Evolutionary conservation across 2,113 vertebrate genomes (phyloP).

Genomic region (Aspiorhynchus laticeps): DNA sequence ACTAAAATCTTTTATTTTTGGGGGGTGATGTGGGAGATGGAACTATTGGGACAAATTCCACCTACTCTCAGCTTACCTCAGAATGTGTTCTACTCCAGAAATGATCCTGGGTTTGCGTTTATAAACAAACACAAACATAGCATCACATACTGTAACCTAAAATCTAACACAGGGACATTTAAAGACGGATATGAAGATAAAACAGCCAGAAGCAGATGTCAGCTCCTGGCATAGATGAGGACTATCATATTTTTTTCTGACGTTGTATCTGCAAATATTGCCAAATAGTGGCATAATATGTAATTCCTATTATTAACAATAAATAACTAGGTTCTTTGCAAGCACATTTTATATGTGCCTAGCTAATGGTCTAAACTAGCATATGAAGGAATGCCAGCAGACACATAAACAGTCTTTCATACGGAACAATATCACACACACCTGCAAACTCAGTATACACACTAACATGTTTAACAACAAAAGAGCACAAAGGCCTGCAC

Average conservation of each 20-base stretch:
- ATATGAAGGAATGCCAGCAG: not conserved
- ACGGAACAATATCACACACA: not conserved
- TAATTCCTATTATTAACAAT: not conserved
- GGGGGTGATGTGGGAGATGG: not conserved
- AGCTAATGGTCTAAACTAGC: not conserved
- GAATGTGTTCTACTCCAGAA: slow-evolving; percentile 82
- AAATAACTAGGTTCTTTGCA: not conserved
- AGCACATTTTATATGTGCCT: too few species aligned
- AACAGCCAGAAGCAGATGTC: not conserved
- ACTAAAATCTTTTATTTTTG: not conserved
- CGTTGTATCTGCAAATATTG: not conserved
- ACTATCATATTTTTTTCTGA: not conserved
- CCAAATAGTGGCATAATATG: not conserved
- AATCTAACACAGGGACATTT: slow-evolving; percentile 13
- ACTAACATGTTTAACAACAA: not conserved
- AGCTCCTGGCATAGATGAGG: not conserved
- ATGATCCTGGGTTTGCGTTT: slow-evolving; percentile 80
- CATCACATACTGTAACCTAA: slow-evolving; percentile 41
- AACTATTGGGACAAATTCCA: slow-evolving; percentile 17
- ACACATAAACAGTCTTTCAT: not conserved
- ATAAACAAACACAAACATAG: slow-evolving; percentile 67
- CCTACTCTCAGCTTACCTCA: slow-evolving; percentile 79
- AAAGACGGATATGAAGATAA: slow-evolving; percentile 44
- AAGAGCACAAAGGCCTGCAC: slow-evolving; percentile 19
- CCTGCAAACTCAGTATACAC: not conserved